Evolutionary conservation across 2,888 invertebrate species (phyloP).

Genomic region (Phyllotreta cruciferae): DNA sequence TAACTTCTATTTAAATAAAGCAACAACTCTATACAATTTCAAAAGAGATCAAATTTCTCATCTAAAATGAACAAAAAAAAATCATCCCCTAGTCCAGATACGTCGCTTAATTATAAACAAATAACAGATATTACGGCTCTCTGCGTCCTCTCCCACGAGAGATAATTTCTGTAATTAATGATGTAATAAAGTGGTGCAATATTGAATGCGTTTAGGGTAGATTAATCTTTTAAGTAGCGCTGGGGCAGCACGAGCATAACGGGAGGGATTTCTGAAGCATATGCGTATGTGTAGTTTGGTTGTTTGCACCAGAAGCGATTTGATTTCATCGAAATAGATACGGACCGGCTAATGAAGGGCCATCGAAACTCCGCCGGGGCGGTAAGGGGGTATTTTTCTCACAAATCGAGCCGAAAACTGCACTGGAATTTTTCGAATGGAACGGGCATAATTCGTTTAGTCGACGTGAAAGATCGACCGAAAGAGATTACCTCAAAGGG

Average conservation of each 20-base stretch:
- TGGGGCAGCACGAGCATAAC: slow-evolving; percentile 42
- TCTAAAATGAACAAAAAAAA: not conserved
- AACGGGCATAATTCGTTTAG: too few relatives aligned
- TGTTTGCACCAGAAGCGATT: slow-evolving; percentile 23
- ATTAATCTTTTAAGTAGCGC: slow-evolving; percentile 57
- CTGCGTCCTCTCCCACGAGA: slow-evolving; percentile 48
- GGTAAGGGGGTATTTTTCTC: too few relatives aligned
- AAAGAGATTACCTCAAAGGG: too few relatives aligned
- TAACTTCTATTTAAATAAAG: too few relatives aligned
- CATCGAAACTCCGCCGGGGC: too few relatives aligned
- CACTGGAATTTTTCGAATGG: too few relatives aligned
- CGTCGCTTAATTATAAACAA: slow-evolving; percentile 27
- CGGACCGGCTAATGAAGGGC: too few relatives aligned
- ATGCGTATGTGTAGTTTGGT: slow-evolving; percentile 40
- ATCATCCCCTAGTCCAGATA: not conserved
- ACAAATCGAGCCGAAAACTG: too few relatives aligned
- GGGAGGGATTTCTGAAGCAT: slow-evolving; percentile 46
- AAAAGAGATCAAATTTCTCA: not conserved
- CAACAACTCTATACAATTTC: not conserved
- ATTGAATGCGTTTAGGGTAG: slow-evolving; percentile 58
- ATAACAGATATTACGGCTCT: slow-evolving; percentile 24
- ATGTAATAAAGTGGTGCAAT: slow-evolving; percentile 61
- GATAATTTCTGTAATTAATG: slow-evolving; percentile 60
- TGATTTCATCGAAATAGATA: slow-evolving; percentile 1
- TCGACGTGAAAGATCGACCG: too few relatives aligned